A percentile compares a stretch with the other conserved stretches of the same genome.
Evolutionary conservation across 1,140 invertebrate genomes (phyloP).

Genomic region (Halesus radiatus): DNA sequence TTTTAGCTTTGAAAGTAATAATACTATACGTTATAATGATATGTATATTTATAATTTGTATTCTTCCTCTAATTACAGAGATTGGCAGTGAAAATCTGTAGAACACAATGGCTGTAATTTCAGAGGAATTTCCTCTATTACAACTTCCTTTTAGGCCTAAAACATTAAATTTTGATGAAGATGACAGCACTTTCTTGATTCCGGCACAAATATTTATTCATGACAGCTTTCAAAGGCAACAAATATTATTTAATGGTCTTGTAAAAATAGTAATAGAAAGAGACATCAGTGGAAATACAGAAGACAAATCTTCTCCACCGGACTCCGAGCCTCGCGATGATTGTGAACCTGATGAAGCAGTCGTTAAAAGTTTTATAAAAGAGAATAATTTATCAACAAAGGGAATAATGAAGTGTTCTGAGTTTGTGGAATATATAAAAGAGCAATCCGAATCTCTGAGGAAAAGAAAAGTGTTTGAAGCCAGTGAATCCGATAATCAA

Average conservation of each 20-base stretch:
- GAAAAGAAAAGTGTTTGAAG: background rate
- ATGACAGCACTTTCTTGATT: slow-evolving; percentile 25
- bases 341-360: background rate
- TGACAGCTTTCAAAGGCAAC: slow-evolving; percentile 51
- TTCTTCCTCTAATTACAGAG: too few species aligned
- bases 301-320: background rate
- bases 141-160: slow-evolving; percentile 22
- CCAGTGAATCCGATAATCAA: background rate
- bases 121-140: slow-evolving; percentile 26
- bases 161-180: slow-evolving; percentile 24
- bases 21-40: too few species aligned
- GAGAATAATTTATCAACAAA: slow-evolving; percentile 32
- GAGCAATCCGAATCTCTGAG: slow-evolving; percentile 10
- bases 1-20: too few species aligned
- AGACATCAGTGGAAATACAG: background rate
- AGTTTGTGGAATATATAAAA: slow-evolving; percentile 35
- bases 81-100: too few species aligned
- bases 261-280: slow-evolving; percentile 23
- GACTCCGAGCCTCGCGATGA: slow-evolving; percentile 1
- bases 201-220: slow-evolving; percentile 43
- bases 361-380: slow-evolving; percentile 20
- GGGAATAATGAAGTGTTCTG: slow-evolving; percentile 8
- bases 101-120: slow-evolving; percentile 7
- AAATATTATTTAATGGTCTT: slow-evolving; percentile 46
- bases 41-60: too few species aligned